Conservation (phyloP, 2,888 invertebrate species). For the Lasioglossum leucozonium region DNA sequence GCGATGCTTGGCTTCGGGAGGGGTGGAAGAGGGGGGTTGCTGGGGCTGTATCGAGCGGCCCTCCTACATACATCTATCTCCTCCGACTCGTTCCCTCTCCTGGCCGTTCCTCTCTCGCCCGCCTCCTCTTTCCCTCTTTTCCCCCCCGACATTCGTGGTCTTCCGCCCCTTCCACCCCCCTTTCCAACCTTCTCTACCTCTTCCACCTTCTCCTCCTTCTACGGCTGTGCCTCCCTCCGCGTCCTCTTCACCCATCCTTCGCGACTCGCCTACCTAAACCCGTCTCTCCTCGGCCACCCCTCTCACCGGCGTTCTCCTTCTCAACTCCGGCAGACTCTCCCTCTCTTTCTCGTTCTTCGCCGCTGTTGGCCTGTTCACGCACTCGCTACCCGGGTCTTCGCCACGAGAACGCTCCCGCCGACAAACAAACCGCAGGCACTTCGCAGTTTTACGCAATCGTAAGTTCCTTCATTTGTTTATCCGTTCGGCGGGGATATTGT, state of each 20-base stretch:
- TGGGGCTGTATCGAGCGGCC: constrained; percentile 85
- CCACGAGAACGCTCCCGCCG: constrained; percentile 70
- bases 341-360: constrained; percentile 51
- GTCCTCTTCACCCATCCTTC: constrained; percentile 71
- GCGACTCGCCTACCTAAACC: constrained; percentile 76
- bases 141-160: constrained; percentile 82
- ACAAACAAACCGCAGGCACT: constrained; percentile 78
- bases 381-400: constrained; percentile 69
- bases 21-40: constrained; percentile 81
- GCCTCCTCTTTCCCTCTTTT: constrained; percentile 81
- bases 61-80: constrained; percentile 85
- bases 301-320: constrained; percentile 54
- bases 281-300: constrained; percentile 53
- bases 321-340: constrained; percentile 60
- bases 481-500: constrained; percentile 68
- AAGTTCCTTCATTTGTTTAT: constrained; percentile 75
- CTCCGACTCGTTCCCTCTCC: constrained; percentile 77
- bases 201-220: constrained; percentile 73
- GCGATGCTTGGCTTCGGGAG: constrained; percentile 83
- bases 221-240: constrained; percentile 66
- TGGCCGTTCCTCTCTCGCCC: constrained; percentile 70
- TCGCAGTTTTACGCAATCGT: constrained; percentile 76
- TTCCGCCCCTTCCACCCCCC: constrained; percentile 79
- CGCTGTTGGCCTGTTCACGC: constrained; percentile 44
- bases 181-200: constrained; percentile 77